phyloP scores from a whole-genome alignment of 2,113 vertebrate species.

The Petrocephalus microphthalmus region DNA sequence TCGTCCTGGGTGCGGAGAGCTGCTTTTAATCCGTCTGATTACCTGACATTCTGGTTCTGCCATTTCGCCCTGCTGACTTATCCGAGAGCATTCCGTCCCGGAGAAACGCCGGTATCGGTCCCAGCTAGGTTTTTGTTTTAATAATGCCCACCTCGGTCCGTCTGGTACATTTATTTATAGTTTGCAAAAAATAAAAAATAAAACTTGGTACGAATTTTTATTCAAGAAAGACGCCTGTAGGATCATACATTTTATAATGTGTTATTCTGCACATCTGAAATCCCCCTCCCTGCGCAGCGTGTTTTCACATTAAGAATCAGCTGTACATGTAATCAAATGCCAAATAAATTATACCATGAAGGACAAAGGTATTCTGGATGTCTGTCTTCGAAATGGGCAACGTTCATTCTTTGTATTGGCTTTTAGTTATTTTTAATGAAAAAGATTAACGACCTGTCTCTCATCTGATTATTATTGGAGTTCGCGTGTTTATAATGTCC shows the following conservation, averaged over 20 bases:
- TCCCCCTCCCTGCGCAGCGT: not conserved
- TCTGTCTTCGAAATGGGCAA: not conserved
- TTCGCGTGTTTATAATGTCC: not conserved
- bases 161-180: not conserved
- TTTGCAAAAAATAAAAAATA: not conserved
- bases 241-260: constrained; percentile 59
- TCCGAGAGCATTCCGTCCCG: not conserved
- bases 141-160: constrained; percentile 23
- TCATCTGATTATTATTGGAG: not conserved
- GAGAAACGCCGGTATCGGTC: not conserved
- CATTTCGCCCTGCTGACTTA: constrained; percentile 44
- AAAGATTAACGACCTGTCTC: not conserved
- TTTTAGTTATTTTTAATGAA: constrained; percentile 41
- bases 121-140: constrained; percentile 15
- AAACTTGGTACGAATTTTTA: constrained; percentile 43
- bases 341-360: constrained; percentile 89
- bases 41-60: constrained; percentile 49
- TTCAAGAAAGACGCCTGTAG: constrained; percentile 42
- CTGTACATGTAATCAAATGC: constrained; percentile 90
- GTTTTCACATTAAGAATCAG: constrained; percentile 62
- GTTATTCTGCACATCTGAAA: constrained; percentile 52
- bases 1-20: not conserved
- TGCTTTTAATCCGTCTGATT: constrained; percentile 18
- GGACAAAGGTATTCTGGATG: constrained; percentile 26
- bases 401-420: not conserved